A percentile compares a stretch with the other conserved stretches of the same genome.
Conservation (phyloP, 2,113 vertebrate species). For the Notothenia coriiceps region DNA sequence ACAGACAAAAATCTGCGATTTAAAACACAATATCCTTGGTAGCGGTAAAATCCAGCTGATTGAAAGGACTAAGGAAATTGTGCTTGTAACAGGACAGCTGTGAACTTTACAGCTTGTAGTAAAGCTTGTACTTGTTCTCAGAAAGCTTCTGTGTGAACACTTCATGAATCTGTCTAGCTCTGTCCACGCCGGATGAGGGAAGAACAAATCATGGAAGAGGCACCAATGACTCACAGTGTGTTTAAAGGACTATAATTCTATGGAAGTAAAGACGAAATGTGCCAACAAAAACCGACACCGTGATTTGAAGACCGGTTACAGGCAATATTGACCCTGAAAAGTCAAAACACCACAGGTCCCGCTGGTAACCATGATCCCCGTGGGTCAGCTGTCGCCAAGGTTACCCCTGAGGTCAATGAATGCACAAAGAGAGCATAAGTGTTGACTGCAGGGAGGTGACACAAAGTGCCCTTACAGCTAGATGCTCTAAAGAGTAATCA, state of each 20-base stretch:
- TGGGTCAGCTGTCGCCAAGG: conserved; percentile 50
- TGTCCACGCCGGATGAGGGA: conserved; percentile 17
- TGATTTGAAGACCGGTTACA: conserved; percentile 25
- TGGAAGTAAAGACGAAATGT: conserved; percentile 4
- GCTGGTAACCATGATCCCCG: conserved; percentile 29
- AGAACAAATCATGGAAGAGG: conserved; percentile 11
- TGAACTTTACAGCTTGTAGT: not conserved
- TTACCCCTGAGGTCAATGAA: conserved; percentile 56
- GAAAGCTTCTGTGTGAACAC: not conserved
- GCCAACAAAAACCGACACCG: conserved; percentile 2
- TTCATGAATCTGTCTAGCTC: not conserved
- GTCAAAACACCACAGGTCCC: conserved; percentile 23
- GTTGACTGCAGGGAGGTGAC: conserved; percentile 30
- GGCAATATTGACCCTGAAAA: conserved; percentile 16
- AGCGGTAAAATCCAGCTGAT: too few relatives aligned
- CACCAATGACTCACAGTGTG: conserved; percentile 33
- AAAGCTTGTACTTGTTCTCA: not conserved
- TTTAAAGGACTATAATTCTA: conserved; percentile 24
- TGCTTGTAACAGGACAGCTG: not conserved
- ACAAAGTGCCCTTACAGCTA: conserved; percentile 14
- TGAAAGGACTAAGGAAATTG: not conserved
- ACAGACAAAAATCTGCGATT: too few relatives aligned
- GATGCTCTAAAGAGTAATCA: conserved; percentile 24
- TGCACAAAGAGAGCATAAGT: conserved; percentile 10
- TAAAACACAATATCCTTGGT: too few relatives aligned